Evolutionary conservation across 2,113 vertebrate genomes (phyloP).

Genomic region (Anoura caudifer): DNA sequence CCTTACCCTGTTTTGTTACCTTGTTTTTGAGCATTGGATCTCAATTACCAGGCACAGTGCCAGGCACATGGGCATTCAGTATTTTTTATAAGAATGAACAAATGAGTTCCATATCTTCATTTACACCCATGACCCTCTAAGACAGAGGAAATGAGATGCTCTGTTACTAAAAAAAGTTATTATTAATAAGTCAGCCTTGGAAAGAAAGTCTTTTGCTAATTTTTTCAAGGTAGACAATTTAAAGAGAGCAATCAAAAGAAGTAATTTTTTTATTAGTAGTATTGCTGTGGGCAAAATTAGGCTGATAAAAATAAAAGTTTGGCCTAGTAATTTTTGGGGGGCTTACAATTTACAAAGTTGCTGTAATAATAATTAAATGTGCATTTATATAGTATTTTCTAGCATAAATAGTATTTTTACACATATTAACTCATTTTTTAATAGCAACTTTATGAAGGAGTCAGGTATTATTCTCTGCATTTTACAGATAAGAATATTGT

Average conservation of each 20-base stretch:
- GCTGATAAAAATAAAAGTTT: constrained; percentile 1
- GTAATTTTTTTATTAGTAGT: background rate
- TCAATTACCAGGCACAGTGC: background rate
- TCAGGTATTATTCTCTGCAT: background rate
- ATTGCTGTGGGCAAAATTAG: background rate
- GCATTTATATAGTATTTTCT: background rate
- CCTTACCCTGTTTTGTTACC: background rate
- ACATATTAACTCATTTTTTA: background rate
- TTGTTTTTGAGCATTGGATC: background rate
- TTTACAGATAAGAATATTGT: background rate
- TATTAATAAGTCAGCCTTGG: background rate
- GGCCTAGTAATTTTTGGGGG: background rate
- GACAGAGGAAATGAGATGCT: background rate
- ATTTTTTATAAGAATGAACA: constrained; percentile 1
- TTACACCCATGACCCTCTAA: background rate
- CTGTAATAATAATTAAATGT: background rate
- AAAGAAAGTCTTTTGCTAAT: background rate
- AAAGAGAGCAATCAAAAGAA: background rate
- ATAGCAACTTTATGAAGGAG: background rate
- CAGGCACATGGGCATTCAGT: background rate
- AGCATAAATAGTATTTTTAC: background rate
- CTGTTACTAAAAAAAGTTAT: background rate
- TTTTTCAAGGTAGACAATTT: constrained; percentile 3
- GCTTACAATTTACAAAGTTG: constrained; percentile 4
- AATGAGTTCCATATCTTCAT: background rate